Conservation (phyloP, 2,797 vertebrate species). For the Chromobotia macracanthus region DNA sequence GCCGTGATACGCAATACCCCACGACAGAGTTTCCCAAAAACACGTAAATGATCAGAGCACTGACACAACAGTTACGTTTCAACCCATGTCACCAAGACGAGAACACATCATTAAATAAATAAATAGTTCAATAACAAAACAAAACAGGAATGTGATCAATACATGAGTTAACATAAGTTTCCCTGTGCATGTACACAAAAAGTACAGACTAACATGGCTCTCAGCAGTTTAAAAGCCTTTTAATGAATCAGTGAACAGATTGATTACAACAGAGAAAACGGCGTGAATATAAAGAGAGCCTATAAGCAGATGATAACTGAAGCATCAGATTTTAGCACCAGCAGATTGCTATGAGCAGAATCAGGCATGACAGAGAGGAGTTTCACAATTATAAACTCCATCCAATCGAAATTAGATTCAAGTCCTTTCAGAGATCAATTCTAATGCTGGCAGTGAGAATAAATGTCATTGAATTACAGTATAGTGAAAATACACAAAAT, state of each 20-base stretch:
- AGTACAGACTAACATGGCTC: slow-evolving; percentile 70
- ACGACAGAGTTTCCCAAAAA: slow-evolving; percentile 54
- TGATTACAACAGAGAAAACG: slow-evolving; percentile 72
- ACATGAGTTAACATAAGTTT: slow-evolving; percentile 20
- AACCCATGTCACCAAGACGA: slow-evolving; percentile 54
- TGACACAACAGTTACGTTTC: slow-evolving; percentile 43
- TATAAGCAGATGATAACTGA: slow-evolving; percentile 68
- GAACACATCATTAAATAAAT: slow-evolving; percentile 50
- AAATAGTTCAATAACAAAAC: slow-evolving; percentile 43
- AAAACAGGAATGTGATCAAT: slow-evolving; percentile 38
- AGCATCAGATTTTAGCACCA: slow-evolving; percentile 43
- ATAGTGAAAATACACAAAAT: slow-evolving; percentile 58
- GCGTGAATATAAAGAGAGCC: slow-evolving; percentile 65
- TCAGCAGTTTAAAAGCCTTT: slow-evolving; percentile 73
- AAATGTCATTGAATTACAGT: slow-evolving; percentile 41
- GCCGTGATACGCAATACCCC: not conserved
- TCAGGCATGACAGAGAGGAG: slow-evolving; percentile 48
- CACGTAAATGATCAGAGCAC: slow-evolving; percentile 32
- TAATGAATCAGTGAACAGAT: slow-evolving; percentile 67
- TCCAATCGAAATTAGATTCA: not conserved
- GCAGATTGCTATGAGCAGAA: slow-evolving; percentile 49
- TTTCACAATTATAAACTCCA: slow-evolving; percentile 29
- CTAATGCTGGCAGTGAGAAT: slow-evolving; percentile 18
- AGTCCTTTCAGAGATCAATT: slow-evolving; percentile 28
- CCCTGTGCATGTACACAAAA: slow-evolving; percentile 49